Evolutionary conservation across 1,140 invertebrate species (phyloP), one percentile per base, ranked within the genome.

Genomic region (Holotrichia oblita): DNA sequence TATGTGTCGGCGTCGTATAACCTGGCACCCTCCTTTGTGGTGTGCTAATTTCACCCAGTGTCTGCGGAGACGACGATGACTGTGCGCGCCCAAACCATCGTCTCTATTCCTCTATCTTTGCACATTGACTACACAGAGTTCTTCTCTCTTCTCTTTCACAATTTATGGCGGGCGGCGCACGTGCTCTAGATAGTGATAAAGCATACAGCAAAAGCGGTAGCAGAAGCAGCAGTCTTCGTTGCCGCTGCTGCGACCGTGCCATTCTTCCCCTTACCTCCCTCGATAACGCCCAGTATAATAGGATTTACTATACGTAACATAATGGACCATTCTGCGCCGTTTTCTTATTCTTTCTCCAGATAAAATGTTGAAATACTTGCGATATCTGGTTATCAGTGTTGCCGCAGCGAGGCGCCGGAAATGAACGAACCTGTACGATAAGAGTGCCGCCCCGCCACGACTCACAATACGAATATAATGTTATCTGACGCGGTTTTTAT

Each of bases 331-430:
- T 87, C 85, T 86, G 83, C 81, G 85, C 82, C 86, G 85, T 87
- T 87, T 87, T 87, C 86, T 87, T 87, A 87, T 87, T 87, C 86
- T 87, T 86, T 87, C 85, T 86, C 80, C 80, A 85, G 86, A 87
- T 87, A 87, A 87, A 87, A 83, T 84, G 84, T 81, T 82, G 85
- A 85, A 87, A 86, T 86, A 82, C 84, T 83, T 81, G 83, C 85
- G 85, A 87, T 87, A 87, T 87, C 85, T 86, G 83, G 85, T 87
- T 87, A 86, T 86, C 85, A 86, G 85, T 85, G 85, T 84, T 84
- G 85, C 84, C 83, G 84, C 86, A 86, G 86, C 84, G 85, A 79
- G 84, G 81, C 81, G 81, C 83, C 79, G 86, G 85, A 87, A 86
- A 86, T 86, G 85, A 87, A 86, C 83, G 85, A 86, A 85, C 83